These are phyloP conservation scores for Entosphenus tridentatus DNA, from an alignment of 2,113 vertebrate species.

Conservation along the genomic window DNA sequence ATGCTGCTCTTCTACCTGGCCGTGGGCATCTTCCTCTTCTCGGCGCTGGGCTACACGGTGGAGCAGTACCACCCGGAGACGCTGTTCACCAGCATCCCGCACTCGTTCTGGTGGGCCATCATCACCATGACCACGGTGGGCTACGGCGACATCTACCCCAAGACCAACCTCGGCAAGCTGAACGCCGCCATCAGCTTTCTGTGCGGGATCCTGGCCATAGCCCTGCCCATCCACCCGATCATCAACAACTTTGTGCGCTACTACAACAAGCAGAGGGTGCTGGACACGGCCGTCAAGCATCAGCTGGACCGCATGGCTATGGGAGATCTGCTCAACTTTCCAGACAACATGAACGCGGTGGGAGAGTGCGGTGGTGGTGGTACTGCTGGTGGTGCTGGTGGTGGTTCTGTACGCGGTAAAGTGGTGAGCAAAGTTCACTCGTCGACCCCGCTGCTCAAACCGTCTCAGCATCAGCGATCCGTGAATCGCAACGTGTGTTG, in stretches of 20 bases:
- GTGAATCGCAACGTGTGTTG: too few relatives aligned
- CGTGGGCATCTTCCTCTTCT: constrained; percentile 88
- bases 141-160: constrained; percentile 89
- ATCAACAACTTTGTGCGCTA: constrained; percentile 93
- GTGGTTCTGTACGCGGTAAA: too few relatives aligned
- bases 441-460: too few relatives aligned
- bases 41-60: constrained; percentile 76
- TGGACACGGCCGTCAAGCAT: constrained; percentile 78
- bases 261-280: constrained; percentile 78
- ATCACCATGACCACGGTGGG: constrained; percentile 97
- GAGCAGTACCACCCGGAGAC: constrained; percentile 86
- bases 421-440: too few relatives aligned
- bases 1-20: constrained; percentile 87
- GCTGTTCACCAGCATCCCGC: constrained; percentile 87
- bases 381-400: too few relatives aligned
- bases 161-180: constrained; percentile 72
- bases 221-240: constrained; percentile 83
- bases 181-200: constrained; percentile 90
- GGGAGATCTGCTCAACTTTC: neutral
- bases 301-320: constrained; percentile 61
- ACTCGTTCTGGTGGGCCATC: constrained; percentile 97
- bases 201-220: constrained; percentile 81
- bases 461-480: too few relatives aligned
- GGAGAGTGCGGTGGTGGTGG: too few relatives aligned
- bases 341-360: too few relatives aligned